A percentile compares a stretch with the other conserved stretches of the same genome.
Evolutionary conservation across 2,797 vertebrate species (phyloP).

Genomic region (Eremophila alpestris): DNA sequence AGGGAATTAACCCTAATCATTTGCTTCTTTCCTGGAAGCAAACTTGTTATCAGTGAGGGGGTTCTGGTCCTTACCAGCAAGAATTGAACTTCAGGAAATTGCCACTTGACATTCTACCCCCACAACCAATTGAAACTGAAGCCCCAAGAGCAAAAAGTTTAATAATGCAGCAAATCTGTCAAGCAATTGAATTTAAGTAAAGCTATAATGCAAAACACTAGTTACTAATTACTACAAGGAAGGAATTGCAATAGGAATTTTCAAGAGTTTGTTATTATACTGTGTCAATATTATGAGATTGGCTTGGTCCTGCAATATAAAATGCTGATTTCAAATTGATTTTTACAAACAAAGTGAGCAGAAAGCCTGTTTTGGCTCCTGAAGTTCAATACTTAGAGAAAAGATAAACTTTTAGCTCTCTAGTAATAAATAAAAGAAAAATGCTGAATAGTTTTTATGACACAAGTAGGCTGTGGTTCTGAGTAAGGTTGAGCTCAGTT

Average conservation of each 20-base stretch:
- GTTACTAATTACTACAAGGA: constrained; percentile 43
- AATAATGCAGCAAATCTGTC: constrained; percentile 29
- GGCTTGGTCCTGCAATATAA: neutral
- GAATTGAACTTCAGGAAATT: constrained; percentile 49
- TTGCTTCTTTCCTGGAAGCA: constrained; percentile 16
- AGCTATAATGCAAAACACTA: constrained; percentile 2
- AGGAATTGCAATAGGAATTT: constrained; percentile 21
- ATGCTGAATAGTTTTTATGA: neutral
- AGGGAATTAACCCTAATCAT: constrained; percentile 25
- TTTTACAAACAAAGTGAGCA: neutral
- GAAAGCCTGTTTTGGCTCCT: neutral
- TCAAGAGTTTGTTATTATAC: constrained; percentile 37
- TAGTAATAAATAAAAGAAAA: neutral
- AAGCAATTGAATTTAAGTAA: constrained; percentile 49
- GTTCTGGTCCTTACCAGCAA: neutral
- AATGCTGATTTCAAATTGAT: constrained; percentile 49
- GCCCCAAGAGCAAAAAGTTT: constrained; percentile 45
- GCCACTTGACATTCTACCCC: constrained; percentile 40
- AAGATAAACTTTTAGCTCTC: neutral
- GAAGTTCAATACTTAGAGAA: constrained; percentile 11
- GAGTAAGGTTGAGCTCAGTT: neutral
- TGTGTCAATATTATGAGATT: neutral
- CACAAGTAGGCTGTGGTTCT: neutral
- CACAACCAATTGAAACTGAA: constrained; percentile 31
- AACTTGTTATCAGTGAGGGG: neutral